Base-by-base conservation (phyloP, 2,888 invertebrate genomes). In the Augochlorella aurata region DNA sequence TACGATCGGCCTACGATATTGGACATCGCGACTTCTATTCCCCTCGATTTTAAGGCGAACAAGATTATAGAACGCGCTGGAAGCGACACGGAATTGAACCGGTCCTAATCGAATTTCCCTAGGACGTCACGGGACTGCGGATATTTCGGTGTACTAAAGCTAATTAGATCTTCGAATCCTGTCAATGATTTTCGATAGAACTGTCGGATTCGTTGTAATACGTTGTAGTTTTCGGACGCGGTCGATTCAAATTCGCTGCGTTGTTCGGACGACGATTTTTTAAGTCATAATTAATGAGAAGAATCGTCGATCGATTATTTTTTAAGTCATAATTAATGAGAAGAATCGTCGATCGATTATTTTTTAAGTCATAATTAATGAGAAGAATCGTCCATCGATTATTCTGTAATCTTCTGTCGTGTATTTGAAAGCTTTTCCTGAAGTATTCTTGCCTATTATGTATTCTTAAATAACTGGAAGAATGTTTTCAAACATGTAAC, bases 1-100 rank as follows among this genome's bases (percentile, higher is more conserved):
- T 88, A 88, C 85, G 88, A 86, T 58, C 83, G 78, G 77, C 79
- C 81, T 61, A 79, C 80, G 80, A 74, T 74, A 70, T 77, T 85
- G 79, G 82, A 69, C 70, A 78, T 82, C 65, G 81, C 74, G 72
- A 81, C 66, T 66, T 71, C 73, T 61, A 68, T 72, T n/a, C 18
- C 68, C 58, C 38, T 68, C 74, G 47, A 74, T 66, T 72, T 79
- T 70, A 69, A 78, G 67, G 66, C 72, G 74, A 73, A 50, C 75
- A 70, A 45, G 45, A 73, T 82, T 79, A 71, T 78, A n/a, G 69
- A n/a, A 63, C 66, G 67, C 45, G 18, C 38, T 63, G 18, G 54
- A 52, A 63, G 29, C 52, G 71, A 68, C 63, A 44, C 45, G 54
- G 52, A 61, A 74, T 66, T 45, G 29, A 65, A 24, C 67, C n/a